Conservation (phyloP, 1,140 invertebrate genomes). For the Andrena cerasifolii region DNA sequence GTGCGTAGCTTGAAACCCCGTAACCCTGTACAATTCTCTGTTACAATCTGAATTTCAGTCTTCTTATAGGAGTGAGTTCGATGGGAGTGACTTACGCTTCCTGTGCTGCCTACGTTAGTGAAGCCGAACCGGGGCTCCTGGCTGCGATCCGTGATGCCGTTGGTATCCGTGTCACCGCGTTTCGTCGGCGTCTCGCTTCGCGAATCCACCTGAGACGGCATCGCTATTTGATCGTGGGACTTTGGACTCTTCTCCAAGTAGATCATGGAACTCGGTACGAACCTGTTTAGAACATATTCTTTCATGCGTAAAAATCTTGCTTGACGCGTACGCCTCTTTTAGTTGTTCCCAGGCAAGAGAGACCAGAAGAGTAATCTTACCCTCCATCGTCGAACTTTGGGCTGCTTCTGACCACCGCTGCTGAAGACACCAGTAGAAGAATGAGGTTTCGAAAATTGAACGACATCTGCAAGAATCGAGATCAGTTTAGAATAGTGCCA, state of each 20-base stretch:
- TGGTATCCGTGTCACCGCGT: conserved; percentile 49
- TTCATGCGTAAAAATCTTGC: neutral
- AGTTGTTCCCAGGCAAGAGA: neutral
- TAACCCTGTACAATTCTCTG: conserved; percentile 74
- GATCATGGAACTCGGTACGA: conserved; percentile 77
- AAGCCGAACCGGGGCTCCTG: conserved; percentile 80
- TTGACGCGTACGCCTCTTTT: neutral
- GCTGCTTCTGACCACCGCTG: conserved; percentile 57
- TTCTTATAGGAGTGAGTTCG: no score
- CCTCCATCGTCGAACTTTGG: conserved; percentile 78
- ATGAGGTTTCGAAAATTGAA: conserved; percentile 11
- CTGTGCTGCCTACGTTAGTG: conserved; percentile 73
- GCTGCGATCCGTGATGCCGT: conserved; percentile 71
- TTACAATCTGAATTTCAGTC: neutral
- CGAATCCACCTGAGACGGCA: conserved; percentile 63
- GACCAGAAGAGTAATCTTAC: conserved; percentile 64
- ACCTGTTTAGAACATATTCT: conserved; percentile 61
- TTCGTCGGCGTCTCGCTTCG: conserved; percentile 54
- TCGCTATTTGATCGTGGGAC: conserved; percentile 75
- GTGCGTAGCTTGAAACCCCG: conserved; percentile 84
- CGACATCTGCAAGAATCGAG: conserved; percentile 40
- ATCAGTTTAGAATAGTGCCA: neutral
- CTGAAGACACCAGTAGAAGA: conserved; percentile 33
- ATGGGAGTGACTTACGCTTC: conserved; percentile 60
- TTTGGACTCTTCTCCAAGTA: conserved; percentile 75